Conservation (phyloP, 2,888 invertebrate species). For the Andrena haemorrhoa region DNA sequence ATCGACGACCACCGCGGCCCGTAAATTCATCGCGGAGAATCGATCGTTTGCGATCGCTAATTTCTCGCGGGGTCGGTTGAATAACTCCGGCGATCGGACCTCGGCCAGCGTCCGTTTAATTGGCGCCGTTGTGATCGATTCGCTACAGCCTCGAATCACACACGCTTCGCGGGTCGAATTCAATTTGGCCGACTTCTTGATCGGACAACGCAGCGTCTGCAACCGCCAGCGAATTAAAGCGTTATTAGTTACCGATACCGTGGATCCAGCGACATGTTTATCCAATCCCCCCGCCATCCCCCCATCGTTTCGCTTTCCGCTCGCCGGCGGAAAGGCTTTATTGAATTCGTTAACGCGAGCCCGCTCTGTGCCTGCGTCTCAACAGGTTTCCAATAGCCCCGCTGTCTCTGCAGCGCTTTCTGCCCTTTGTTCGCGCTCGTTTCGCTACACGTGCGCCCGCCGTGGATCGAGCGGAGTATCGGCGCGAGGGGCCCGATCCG, state of each 20-base stretch:
- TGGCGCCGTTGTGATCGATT: conserved; percentile 39
- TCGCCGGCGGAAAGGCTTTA: conserved; percentile 23
- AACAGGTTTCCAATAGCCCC: conserved; percentile 47
- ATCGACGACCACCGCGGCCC: background rate
- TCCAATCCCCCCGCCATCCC: background rate
- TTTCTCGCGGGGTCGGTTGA: conserved; percentile 23
- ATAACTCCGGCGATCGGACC: conserved; percentile 6
- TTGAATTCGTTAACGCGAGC: conserved; percentile 45
- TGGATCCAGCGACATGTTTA: background rate
- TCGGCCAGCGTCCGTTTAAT: conserved; percentile 24
- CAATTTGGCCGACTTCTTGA: conserved; percentile 46
- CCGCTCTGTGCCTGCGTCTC: conserved; percentile 17
- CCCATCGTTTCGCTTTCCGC: background rate
- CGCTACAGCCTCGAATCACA: conserved; percentile 13
- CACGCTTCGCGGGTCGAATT: conserved; percentile 13
- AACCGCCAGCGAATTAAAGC: conserved; percentile 29
- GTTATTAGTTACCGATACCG: conserved; percentile 28
- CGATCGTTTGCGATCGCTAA: conserved; percentile 30
- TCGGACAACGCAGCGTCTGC: conserved; percentile 20
- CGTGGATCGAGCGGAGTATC: conserved; percentile 10
- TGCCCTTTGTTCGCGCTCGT: conserved; percentile 2
- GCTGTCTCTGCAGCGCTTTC: background rate
- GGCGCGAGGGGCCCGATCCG: background rate
- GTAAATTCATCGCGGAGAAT: conserved; percentile 40
- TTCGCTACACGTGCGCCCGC: background rate